Evolutionary conservation across 2,797 vertebrate species (phyloP).

Genomic region (Sebastes baramenuke): DNA sequence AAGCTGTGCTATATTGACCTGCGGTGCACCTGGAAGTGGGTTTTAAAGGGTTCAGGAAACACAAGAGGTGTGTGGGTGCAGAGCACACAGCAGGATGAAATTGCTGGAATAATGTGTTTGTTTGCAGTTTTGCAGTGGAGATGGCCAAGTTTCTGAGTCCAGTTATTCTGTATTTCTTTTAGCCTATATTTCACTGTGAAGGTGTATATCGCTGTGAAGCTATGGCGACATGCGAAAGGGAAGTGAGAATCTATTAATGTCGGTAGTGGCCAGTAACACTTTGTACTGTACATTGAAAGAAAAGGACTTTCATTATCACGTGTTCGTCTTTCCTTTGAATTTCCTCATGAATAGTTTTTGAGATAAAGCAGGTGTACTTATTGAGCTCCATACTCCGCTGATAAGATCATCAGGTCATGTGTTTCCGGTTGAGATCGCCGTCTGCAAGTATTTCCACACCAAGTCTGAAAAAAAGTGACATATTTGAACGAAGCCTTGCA

Average conservation of each 20-base stretch:
- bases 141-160: background rate
- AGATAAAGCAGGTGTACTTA: background rate
- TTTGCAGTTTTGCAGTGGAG: conserved; percentile 9
- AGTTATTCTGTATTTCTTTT: background rate
- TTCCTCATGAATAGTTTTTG: background rate
- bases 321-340: background rate
- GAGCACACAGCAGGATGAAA: conserved; percentile 17
- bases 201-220: background rate
- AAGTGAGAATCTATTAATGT: background rate
- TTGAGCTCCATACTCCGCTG: background rate
- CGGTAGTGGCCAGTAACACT: background rate
- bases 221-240: background rate
- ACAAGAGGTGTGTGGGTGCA: background rate
- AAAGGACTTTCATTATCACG: background rate
- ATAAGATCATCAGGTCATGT: background rate
- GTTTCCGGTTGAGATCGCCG: background rate
- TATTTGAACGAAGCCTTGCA: background rate
- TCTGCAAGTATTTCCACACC: background rate
- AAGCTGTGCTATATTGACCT: conserved; percentile 21
- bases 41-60: conserved; percentile 33
- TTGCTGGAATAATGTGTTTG: conserved; percentile 15
- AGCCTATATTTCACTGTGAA: background rate
- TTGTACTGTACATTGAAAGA: background rate
- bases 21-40: conserved; percentile 38
- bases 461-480: background rate